phyloP scores from a whole-genome alignment of 2,888 invertebrate genomes.

The Griposia aprilina region DNA sequence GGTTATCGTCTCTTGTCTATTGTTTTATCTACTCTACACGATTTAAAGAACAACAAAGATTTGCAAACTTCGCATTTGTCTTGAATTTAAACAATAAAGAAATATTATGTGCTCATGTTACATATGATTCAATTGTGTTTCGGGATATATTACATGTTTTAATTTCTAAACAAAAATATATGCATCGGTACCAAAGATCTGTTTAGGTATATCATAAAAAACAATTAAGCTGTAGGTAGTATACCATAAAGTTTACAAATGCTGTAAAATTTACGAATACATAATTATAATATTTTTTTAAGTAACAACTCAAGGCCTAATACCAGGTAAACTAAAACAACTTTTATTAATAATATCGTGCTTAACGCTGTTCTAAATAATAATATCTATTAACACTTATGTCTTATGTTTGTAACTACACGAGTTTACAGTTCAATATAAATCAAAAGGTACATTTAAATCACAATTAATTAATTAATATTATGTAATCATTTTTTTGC shows the following conservation, averaged over 20 bases:
- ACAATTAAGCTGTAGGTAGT: neutral
- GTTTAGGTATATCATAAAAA: neutral
- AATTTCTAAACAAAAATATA: neutral
- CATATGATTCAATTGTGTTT: neutral
- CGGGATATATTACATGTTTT: neutral
- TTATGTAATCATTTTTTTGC: slow-evolving; percentile 12
- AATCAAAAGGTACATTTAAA: slow-evolving; percentile 37
- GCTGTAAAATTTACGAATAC: slow-evolving; percentile 23
- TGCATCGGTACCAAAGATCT: neutral
- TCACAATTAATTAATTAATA: slow-evolving; percentile 25
- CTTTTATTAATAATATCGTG: slow-evolving; percentile 11
- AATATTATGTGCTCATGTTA: neutral
- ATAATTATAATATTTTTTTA: slow-evolving; percentile 10
- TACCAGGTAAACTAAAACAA: slow-evolving; percentile 16
- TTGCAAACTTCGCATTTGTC: slow-evolving; percentile 8
- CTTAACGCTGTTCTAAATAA: slow-evolving; percentile 24
- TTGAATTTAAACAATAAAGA: neutral
- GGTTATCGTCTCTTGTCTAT: slow-evolving; percentile 28
- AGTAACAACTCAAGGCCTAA: slow-evolving; percentile 36
- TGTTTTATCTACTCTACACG: slow-evolving; percentile 26
- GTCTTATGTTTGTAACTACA: slow-evolving; percentile 25
- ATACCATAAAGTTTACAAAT: slow-evolving; percentile 3
- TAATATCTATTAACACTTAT: slow-evolving; percentile 40
- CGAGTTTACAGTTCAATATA: slow-evolving; percentile 16
- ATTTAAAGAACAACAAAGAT: slow-evolving; percentile 21